Conservation (phyloP, 2,888 invertebrate species). For the Barypeithes pellucidus region DNA sequence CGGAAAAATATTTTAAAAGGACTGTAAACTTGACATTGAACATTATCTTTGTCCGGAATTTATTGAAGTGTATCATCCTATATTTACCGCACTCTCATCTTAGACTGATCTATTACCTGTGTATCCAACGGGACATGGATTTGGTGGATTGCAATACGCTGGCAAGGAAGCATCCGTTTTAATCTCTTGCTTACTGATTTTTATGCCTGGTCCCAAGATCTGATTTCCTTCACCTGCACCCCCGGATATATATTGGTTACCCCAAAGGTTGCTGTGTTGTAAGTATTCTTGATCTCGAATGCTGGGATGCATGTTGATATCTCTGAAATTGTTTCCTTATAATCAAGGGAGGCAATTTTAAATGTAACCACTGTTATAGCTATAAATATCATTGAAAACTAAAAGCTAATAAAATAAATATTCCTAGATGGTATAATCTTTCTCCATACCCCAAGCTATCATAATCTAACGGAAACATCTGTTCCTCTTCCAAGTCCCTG, state of each 20-base stretch:
- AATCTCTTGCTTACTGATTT: slow-evolving; percentile 80
- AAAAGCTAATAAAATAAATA: too few species aligned
- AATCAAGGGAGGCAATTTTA: background rate
- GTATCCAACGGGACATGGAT: slow-evolving; percentile 97
- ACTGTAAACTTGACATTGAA: too few species aligned
- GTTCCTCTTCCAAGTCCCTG: slow-evolving; percentile 72
- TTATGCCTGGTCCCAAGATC: slow-evolving; percentile 74
- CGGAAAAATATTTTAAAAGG: too few species aligned
- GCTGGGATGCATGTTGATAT: slow-evolving; percentile 79
- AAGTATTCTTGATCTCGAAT: slow-evolving; percentile 91
- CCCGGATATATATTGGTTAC: slow-evolving; percentile 82
- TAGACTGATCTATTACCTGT: slow-evolving; percentile 78
- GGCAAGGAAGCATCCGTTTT: slow-evolving; percentile 95
- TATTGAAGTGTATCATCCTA: too few species aligned
- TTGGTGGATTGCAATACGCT: slow-evolving; percentile 99
- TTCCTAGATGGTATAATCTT: too few species aligned
- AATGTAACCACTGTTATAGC: too few species aligned
- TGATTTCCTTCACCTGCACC: slow-evolving; percentile 84
- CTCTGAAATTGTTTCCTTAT: slow-evolving; percentile 28
- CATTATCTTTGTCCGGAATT: too few species aligned
- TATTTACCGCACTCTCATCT: too few species aligned
- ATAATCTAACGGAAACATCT: slow-evolving; percentile 77
- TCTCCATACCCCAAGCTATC: slow-evolving; percentile 72
- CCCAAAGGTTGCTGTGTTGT: slow-evolving; percentile 81
- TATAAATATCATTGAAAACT: background rate